Evolutionary conservation across 2,888 invertebrate genomes (phyloP).

Genomic region (Matsumyia berberina): DNA sequence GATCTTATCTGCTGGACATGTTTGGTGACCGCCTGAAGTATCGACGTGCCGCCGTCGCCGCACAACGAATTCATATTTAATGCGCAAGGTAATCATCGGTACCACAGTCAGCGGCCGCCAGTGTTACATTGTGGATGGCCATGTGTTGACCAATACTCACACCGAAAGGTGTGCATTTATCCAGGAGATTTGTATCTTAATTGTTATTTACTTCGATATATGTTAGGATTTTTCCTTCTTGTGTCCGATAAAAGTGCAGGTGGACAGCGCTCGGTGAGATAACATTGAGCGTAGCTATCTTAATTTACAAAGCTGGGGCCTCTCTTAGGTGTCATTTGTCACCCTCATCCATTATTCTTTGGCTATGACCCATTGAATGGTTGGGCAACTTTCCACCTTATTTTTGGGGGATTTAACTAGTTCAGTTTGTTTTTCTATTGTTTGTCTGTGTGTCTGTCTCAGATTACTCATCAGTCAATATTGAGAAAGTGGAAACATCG

Average conservation of each 20-base stretch:
- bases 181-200: conserved; percentile 65
- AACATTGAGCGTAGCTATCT: conserved; percentile 5
- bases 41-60: conserved; percentile 18
- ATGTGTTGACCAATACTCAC: conserved; percentile 25
- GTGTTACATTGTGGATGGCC: conserved; percentile 24
- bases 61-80: conserved; percentile 62
- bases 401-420: conserved; percentile 40
- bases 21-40: conserved; percentile 63
- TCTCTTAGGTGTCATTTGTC: conserved; percentile 39
- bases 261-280: conserved; percentile 56
- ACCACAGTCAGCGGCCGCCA: conserved; percentile 31
- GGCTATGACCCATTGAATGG: conserved; percentile 5
- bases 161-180: conserved; percentile 47
- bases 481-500: conserved; percentile 29
- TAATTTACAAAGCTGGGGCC: neutral
- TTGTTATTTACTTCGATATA: conserved; percentile 51
- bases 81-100: conserved; percentile 41
- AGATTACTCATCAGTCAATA: conserved; percentile 53
- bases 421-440: conserved; percentile 41
- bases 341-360: conserved; percentile 5
- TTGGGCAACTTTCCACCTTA: conserved; percentile 28
- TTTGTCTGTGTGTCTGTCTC: conserved; percentile 30
- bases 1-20: conserved; percentile 68
- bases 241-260: conserved; percentile 43
- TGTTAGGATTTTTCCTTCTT: neutral